Evolutionary conservation across 2,888 invertebrate species (phyloP), one percentile per base, ranked within the genome.

Genomic region (Cybosia mesomella): DNA sequence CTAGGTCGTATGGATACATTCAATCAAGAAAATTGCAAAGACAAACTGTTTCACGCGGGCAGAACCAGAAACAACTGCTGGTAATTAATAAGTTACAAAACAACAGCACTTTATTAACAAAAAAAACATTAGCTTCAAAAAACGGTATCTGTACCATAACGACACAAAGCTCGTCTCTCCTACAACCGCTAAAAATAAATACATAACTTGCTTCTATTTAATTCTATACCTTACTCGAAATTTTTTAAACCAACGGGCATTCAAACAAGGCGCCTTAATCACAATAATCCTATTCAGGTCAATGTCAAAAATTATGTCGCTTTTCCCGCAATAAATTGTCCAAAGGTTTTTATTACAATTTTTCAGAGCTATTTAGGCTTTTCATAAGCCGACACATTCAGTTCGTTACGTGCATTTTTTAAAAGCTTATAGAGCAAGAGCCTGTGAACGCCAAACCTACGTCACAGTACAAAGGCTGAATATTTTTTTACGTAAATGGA

Each of bases 341-440:
- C 8, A 24, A 54, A 59, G 64, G 57, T 75, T 76, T 84, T 84
- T 85, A 84, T 83, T 79, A 77, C 60, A 71, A 79, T 83, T 86
- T 81, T 81, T 83, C 80, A 65, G 74, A 77, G 85, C 88, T 87
- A 90, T 85, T 85, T 71, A 61, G 24, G 64, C 62, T 76, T 76
- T 83, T 80, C 73, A 73, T 75, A 71, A 68, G 75, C 76, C 71
- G 66, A 39, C 59, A 39, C 18, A 8, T 18, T 8, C n/a, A 39
- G 58, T 59, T 66, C 58, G 69, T 72, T 70, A 66, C 67, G 43
- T 36, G 70, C 70, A 75, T 71, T 75, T 68, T 74, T 73, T 68
- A 63, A 68, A 60, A 49, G 39, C 32, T 60, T 74, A 74, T 77
- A 67, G 70, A 7, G 5, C 18, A 43, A 43, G 43, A 43, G 49